Conservation (phyloP, 2,113 vertebrate genomes). For the Cardinalis cardinalis region DNA sequence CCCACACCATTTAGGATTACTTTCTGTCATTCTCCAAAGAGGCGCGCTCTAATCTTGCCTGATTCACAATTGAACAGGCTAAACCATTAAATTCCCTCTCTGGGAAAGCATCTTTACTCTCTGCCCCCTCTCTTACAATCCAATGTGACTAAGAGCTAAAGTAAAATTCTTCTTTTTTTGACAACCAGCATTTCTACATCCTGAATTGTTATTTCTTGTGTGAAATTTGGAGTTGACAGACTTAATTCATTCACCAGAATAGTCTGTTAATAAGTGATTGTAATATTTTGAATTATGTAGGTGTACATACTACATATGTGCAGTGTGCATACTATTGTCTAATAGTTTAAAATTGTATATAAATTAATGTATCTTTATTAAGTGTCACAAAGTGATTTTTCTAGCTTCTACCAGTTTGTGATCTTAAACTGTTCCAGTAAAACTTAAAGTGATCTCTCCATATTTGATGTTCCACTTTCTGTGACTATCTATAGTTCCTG, state of each 20-base stretch:
- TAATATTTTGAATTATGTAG: not conserved
- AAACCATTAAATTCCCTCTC: not conserved
- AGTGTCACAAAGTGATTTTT: not conserved
- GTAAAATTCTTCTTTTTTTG: not conserved
- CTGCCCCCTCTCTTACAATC: not conserved
- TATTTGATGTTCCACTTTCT: not conserved
- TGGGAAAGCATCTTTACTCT: not conserved
- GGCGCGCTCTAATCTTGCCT: not conserved
- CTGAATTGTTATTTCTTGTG: not conserved
- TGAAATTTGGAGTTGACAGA: not conserved
- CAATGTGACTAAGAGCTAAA: not conserved
- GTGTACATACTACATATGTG: rapidly evolving
- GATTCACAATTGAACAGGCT: not conserved
- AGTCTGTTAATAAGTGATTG: not conserved
- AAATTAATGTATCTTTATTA: not conserved
- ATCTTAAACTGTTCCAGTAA: not conserved
- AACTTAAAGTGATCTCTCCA: not conserved
- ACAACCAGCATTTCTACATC: not conserved
- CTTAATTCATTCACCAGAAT: not conserved
- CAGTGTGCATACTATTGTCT: not conserved
- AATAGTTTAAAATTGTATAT: not conserved
- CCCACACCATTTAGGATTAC: slow-evolving; percentile 20
- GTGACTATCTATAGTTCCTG: not conserved
- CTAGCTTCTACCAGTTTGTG: not conserved
- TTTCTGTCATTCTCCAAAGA: not conserved